Percentiles rank a stretch among this genome's conserved stretches.
Conservation (phyloP, 1,140 invertebrate genomes). For the Leptopilina boulardi region DNA sequence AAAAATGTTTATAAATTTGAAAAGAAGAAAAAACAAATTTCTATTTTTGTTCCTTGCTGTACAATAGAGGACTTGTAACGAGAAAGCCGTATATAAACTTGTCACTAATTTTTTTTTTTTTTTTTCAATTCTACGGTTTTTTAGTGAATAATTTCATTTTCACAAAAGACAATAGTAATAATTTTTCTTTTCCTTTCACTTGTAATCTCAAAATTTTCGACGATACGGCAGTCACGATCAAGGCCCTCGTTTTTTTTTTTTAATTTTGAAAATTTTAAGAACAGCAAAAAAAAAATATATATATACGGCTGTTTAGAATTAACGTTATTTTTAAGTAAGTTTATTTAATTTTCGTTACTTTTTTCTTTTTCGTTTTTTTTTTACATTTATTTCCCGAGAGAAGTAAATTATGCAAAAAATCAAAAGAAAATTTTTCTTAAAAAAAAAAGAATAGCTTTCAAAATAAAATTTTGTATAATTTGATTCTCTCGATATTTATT, state of each 20-base stretch:
- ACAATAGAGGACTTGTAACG: conserved; percentile 22
- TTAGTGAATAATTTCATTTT: not conserved
- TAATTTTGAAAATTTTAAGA: conserved; percentile 5
- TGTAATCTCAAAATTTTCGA: conserved; percentile 24
- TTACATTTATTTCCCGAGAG: conserved; percentile 31
- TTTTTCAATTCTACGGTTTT: not conserved
- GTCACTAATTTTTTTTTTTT: not conserved
- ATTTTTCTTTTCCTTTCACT: not conserved
- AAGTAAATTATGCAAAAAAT: conserved; percentile 18
- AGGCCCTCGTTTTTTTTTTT: conserved; percentile 22
- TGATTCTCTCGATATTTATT: not conserved
- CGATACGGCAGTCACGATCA: conserved; percentile 36
- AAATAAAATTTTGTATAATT: not conserved
- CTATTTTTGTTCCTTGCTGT: conserved; percentile 15
- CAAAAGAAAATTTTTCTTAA: not conserved
- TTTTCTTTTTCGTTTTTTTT: conserved; percentile 41
- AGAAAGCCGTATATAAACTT: conserved; percentile 21
- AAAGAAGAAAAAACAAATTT: not conserved
- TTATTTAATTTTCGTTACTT: conserved; percentile 38
- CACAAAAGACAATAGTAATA: conserved; percentile 11
- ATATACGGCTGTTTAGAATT: conserved; percentile 36
- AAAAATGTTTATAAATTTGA: too few species aligned
- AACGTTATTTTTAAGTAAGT: conserved; percentile 38
- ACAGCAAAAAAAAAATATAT: not conserved
- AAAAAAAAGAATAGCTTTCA: not conserved